Conservation (phyloP, 1,140 invertebrate genomes). For the Ceratina australensis region DNA sequence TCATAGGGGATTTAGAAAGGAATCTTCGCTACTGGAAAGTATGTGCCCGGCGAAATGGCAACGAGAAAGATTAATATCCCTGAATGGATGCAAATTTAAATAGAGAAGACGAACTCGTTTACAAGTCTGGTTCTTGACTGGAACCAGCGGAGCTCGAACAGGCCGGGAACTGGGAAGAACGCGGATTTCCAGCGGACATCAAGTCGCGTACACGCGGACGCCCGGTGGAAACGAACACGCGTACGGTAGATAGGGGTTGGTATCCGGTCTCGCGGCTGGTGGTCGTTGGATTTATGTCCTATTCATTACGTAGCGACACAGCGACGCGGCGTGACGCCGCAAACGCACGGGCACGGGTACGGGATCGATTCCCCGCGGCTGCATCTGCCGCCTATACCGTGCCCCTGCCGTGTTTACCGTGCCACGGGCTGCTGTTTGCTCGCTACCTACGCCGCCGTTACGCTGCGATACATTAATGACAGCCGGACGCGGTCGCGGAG, state of each 20-base stretch:
- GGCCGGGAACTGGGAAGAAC: not conserved
- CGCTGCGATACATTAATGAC: constrained; percentile 73
- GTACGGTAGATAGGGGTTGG: constrained; percentile 1
- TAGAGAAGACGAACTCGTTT: not conserved
- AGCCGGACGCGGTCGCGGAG: constrained; percentile 54
- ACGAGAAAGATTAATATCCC: not conserved
- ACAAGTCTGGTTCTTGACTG: not conserved
- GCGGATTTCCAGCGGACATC: not conserved
- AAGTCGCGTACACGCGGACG: too few relatives aligned
- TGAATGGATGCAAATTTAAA: constrained; percentile 8
- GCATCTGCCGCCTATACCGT: constrained; percentile 24
- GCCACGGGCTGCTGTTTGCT: constrained; percentile 63
- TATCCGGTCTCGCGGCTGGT: constrained; percentile 6
- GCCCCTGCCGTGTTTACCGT: constrained; percentile 62
- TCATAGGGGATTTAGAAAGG: too few relatives aligned
- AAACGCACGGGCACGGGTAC: constrained; percentile 50
- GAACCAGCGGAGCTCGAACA: not conserved
- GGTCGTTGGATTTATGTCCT: constrained; percentile 37
- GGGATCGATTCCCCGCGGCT: constrained; percentile 32
- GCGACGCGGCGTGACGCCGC: constrained; percentile 54
- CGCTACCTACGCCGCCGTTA: constrained; percentile 36
- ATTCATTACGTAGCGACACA: constrained; percentile 72
- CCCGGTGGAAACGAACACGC: not conserved
- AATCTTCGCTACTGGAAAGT: not conserved
- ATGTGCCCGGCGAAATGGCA: not conserved